Evolutionary conservation across 2,888 invertebrate genomes (phyloP).

Genomic region (Heliconius aoede): DNA sequence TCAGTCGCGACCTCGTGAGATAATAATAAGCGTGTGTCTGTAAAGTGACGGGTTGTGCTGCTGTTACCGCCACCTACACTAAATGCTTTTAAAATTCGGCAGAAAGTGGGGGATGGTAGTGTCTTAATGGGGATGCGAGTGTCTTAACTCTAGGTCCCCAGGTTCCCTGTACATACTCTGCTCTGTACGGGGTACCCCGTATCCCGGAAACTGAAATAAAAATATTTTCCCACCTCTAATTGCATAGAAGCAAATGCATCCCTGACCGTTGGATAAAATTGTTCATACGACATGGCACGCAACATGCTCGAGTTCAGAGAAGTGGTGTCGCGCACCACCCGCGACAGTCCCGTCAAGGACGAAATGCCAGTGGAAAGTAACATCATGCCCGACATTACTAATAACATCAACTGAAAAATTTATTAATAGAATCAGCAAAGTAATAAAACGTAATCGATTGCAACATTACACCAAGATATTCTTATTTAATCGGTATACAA

Average conservation of each 20-base stretch:
- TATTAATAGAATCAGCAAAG: neutral
- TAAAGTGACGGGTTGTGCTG: too few species aligned
- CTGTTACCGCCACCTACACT: too few species aligned
- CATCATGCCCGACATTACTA: conserved; percentile 68
- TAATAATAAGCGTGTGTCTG: too few species aligned
- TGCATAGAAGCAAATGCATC: conserved; percentile 75
- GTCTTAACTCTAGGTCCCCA: too few species aligned
- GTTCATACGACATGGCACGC: conserved; percentile 63
- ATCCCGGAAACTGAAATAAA: neutral
- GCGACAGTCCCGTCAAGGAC: conserved; percentile 61
- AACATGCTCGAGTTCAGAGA: conserved; percentile 70
- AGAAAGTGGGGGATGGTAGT: too few species aligned
- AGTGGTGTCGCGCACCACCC: conserved; percentile 63
- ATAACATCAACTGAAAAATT: conserved; percentile 62
- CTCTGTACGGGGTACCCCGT: too few species aligned
- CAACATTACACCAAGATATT: neutral
- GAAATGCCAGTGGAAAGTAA: conserved; percentile 66
- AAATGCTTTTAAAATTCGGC: too few species aligned
- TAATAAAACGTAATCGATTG: neutral
- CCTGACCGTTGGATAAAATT: conserved; percentile 63
- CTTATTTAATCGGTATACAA: neutral
- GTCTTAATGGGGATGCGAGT: too few species aligned
- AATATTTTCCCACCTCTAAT: conserved; percentile 62
- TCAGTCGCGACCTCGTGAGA: too few species aligned
- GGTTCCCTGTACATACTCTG: too few species aligned